These are phyloP conservation scores for Cryptoblepharus egeriae DNA, from an alignment of 2,797 vertebrate genomes.

Conservation along the genomic window DNA sequence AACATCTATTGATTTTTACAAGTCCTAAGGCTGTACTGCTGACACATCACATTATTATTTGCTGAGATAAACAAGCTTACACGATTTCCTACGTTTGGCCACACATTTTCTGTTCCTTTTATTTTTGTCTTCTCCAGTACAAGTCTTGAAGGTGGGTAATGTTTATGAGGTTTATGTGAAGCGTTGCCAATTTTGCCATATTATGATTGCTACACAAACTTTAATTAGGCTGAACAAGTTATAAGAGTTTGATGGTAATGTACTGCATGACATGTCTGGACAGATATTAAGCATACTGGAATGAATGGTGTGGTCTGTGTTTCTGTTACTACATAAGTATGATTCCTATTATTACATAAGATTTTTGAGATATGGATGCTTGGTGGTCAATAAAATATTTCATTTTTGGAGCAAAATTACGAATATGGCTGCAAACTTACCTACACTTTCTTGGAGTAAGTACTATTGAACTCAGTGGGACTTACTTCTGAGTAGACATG, in stretches of 20 bases:
- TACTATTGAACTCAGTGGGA: too few species aligned
- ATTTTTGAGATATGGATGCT: not conserved
- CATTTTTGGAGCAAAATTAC: not conserved
- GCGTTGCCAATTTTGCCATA: not conserved
- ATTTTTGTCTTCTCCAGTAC: not conserved
- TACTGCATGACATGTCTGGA: not conserved
- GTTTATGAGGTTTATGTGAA: not conserved
- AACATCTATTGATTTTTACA: slow-evolving; percentile 17
- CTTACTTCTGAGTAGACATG: too few species aligned
- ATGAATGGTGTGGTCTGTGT: not conserved
- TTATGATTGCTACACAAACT: not conserved
- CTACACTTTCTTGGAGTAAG: too few species aligned
- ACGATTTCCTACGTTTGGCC: slow-evolving; percentile 12
- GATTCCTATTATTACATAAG: too few species aligned
- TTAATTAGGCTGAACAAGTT: not conserved
- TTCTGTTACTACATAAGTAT: not conserved
- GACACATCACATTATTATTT: slow-evolving; percentile 49
- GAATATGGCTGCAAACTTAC: too few species aligned
- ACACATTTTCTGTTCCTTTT: not conserved
- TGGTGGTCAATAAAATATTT: not conserved
- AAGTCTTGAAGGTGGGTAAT: not conserved
- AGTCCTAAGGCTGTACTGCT: not conserved
- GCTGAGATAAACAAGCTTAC: not conserved
- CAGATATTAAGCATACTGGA: not conserved
- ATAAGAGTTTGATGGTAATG: not conserved